Evolutionary conservation across 2,888 invertebrate genomes (phyloP).

Genomic region (Podotricha telesiphe): DNA sequence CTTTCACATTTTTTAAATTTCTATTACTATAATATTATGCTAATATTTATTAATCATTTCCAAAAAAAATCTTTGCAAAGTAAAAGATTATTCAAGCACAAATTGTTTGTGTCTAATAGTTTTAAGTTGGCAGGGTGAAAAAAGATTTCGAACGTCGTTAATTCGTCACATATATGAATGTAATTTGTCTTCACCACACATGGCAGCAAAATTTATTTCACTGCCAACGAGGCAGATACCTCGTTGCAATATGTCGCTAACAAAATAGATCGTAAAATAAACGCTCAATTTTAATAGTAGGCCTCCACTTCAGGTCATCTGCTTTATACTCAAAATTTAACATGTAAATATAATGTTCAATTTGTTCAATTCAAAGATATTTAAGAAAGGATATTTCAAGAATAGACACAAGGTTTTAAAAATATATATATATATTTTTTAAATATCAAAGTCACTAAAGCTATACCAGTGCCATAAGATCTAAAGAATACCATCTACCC

Average conservation of each 20-base stretch:
- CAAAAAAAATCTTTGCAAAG: too few relatives aligned
- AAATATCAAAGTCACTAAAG: too few relatives aligned
- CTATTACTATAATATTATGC: too few relatives aligned
- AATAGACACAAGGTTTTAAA: too few relatives aligned
- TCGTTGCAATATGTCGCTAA: slow-evolving; percentile 23
- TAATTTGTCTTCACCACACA: slow-evolving; percentile 26
- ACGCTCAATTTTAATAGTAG: background rate
- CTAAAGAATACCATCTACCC: too few relatives aligned
- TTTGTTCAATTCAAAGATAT: too few relatives aligned
- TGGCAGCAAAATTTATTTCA: slow-evolving; percentile 25
- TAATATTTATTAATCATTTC: too few relatives aligned
- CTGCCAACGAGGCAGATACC: slow-evolving; percentile 21
- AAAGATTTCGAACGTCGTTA: slow-evolving; percentile 4
- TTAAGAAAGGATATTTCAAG: too few relatives aligned
- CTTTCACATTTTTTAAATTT: too few relatives aligned
- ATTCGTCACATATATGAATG: slow-evolving; percentile 24
- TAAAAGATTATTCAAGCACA: too few relatives aligned
- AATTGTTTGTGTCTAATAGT: background rate
- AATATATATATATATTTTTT: too few relatives aligned
- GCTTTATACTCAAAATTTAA: background rate
- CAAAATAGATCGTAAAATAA: slow-evolving; percentile 20
- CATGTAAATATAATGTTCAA: background rate
- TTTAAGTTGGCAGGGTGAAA: background rate
- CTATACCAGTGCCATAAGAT: too few relatives aligned
- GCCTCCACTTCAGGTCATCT: background rate